Conservation (phyloP, 2,113 vertebrate genomes). For the Centropus unirufus region DNA sequence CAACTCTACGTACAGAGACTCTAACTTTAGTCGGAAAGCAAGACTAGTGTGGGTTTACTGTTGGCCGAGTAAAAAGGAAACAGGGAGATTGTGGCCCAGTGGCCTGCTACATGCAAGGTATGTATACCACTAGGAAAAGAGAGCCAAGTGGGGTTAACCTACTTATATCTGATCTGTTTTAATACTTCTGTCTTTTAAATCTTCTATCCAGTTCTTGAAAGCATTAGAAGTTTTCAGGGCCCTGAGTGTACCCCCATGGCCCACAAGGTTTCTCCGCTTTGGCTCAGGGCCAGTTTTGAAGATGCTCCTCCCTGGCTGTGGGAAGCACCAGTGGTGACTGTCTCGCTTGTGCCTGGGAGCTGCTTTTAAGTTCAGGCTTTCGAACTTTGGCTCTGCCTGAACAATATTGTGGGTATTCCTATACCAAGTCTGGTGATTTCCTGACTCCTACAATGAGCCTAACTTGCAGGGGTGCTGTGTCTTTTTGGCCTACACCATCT, state of each 20-base stretch:
- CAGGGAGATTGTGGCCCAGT: background rate
- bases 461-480: background rate
- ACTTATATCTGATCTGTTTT: background rate
- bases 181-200: background rate
- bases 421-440: background rate
- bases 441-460: accelerated
- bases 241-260: background rate
- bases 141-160: background rate
- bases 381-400: background rate
- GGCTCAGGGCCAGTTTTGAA: background rate
- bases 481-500: background rate
- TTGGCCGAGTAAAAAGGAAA: background rate
- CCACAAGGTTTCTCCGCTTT: background rate
- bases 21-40: background rate
- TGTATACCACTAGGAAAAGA: background rate
- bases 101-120: background rate
- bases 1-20: background rate
- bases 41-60: background rate
- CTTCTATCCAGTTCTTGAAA: background rate
- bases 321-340: background rate
- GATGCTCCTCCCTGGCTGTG: background rate
- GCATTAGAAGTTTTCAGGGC: background rate
- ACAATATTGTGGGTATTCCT: background rate
- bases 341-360: accelerated
- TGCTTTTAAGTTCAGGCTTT: background rate